Percentiles rank a stretch among this genome's conserved stretches.
Evolutionary conservation across 2,888 invertebrate species (phyloP).

Genomic region (Atethmia centrago): DNA sequence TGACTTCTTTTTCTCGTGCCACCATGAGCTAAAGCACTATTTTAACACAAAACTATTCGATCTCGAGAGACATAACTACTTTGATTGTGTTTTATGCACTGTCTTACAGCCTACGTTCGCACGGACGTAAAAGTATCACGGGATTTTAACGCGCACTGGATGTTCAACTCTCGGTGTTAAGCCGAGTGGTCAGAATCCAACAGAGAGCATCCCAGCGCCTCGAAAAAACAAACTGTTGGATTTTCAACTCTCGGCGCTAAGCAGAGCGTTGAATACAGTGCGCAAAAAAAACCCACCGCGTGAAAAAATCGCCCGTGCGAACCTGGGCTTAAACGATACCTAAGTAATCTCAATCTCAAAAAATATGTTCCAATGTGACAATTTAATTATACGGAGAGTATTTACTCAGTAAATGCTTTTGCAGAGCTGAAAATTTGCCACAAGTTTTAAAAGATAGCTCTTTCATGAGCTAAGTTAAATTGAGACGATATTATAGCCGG

Average conservation of each 20-base stretch:
- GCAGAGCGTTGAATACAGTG: too few species aligned
- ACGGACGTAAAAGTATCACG: too few species aligned
- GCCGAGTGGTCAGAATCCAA: too few species aligned
- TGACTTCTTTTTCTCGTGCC: not conserved
- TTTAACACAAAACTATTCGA: not conserved
- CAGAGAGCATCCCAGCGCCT: too few species aligned
- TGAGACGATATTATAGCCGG: constrained; percentile 28
- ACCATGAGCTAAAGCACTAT: not conserved
- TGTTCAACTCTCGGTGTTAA: too few species aligned
- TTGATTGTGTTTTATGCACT: too few species aligned
- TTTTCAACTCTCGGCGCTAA: too few species aligned
- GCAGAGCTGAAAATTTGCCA: constrained; percentile 22
- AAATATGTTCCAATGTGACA: constrained; percentile 23
- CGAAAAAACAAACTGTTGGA: too few species aligned
- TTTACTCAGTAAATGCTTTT: constrained; percentile 20
- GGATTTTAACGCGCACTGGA: too few species aligned
- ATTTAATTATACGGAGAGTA: constrained; percentile 29
- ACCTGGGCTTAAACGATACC: constrained; percentile 8
- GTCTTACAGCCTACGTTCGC: too few species aligned
- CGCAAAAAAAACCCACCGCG: too few species aligned
- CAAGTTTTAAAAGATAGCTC: constrained; percentile 31
- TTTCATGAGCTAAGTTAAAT: constrained; percentile 45
- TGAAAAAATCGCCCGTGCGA: too few species aligned
- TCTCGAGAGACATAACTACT: not conserved
- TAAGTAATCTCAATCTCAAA: constrained; percentile 18